phyloP scores from a whole-genome alignment of 1,140 invertebrate genomes.

The Asbolus verrucosus region DNA sequence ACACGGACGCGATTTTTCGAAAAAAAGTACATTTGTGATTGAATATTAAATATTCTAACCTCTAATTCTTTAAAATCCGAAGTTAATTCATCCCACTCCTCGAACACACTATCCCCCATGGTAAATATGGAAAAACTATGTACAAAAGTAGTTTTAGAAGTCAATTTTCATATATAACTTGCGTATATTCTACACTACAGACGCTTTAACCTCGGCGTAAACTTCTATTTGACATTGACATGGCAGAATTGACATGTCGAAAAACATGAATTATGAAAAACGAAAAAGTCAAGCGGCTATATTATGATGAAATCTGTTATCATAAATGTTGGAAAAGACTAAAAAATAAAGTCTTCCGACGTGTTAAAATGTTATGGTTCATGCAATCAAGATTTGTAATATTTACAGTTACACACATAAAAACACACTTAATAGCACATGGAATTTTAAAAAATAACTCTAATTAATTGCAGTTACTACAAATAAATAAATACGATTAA shows the following conservation, averaged over 20 bases:
- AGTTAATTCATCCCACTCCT: slow-evolving; percentile 84
- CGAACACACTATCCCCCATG: slow-evolving; percentile 59
- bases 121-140: neutral
- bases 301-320: too few species aligned
- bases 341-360: too few species aligned
- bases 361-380: too few species aligned
- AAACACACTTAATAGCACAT: too few species aligned
- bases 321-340: too few species aligned
- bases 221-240: slow-evolving; percentile 3
- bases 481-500: too few species aligned
- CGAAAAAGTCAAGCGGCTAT: too few species aligned
- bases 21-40: slow-evolving; percentile 54
- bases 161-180: slow-evolving; percentile 25
- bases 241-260: neutral
- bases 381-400: too few species aligned
- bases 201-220: neutral
- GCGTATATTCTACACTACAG: neutral
- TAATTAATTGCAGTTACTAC: too few species aligned
- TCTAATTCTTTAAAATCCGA: slow-evolving; percentile 81
- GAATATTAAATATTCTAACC: slow-evolving; percentile 67
- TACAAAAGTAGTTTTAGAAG: neutral
- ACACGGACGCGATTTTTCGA: slow-evolving; percentile 48
- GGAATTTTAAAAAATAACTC: too few species aligned
- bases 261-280: neutral
- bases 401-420: too few species aligned